Evolutionary conservation across 53 echinoderm and acorn worm genomes (phyloP).

Genomic region (Holothuria scabra): DNA sequence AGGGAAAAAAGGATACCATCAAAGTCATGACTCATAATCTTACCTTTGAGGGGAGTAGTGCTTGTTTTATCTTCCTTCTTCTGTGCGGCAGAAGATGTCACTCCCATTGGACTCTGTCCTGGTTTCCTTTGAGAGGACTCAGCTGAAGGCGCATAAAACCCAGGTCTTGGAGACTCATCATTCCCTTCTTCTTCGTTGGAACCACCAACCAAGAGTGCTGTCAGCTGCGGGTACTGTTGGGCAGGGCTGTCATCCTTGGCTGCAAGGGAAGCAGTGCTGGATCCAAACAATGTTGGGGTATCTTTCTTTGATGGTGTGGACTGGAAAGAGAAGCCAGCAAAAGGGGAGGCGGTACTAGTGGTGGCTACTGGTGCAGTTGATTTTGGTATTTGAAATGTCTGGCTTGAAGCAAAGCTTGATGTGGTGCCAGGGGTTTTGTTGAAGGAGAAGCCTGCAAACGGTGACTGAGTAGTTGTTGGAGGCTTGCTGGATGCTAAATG

Average conservation of each 20-base stretch:
- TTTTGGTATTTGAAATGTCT: constrained; percentile 38
- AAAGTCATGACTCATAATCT: background rate
- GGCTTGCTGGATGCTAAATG: background rate
- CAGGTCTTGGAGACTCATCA: constrained; percentile 46
- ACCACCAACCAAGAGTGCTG: constrained; percentile 16
- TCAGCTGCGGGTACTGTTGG: constrained; percentile 39
- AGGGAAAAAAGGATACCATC: no score
- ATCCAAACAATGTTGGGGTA: background rate
- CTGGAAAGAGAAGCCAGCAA: constrained; percentile 68
- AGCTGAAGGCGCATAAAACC: constrained; percentile 49
- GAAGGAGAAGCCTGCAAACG: constrained; percentile 46
- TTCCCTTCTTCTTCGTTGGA: background rate
- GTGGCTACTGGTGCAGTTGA: constrained; percentile 38
- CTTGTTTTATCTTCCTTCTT: background rate
- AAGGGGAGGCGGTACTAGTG: constrained; percentile 48
- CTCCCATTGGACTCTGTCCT: constrained; percentile 65
- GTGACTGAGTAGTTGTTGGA: background rate
- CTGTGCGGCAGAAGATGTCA: background rate
- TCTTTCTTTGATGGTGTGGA: constrained; percentile 17
- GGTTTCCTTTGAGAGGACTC: constrained; percentile 46
- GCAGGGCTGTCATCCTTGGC: background rate
- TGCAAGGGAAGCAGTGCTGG: background rate
- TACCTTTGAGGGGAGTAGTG: background rate
- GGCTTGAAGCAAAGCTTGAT: constrained; percentile 13
- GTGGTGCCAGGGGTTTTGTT: background rate